These are phyloP conservation scores for Drosophila neutralis DNA, from an alignment of 2,888 invertebrate genomes.

Conservation along the genomic window DNA sequence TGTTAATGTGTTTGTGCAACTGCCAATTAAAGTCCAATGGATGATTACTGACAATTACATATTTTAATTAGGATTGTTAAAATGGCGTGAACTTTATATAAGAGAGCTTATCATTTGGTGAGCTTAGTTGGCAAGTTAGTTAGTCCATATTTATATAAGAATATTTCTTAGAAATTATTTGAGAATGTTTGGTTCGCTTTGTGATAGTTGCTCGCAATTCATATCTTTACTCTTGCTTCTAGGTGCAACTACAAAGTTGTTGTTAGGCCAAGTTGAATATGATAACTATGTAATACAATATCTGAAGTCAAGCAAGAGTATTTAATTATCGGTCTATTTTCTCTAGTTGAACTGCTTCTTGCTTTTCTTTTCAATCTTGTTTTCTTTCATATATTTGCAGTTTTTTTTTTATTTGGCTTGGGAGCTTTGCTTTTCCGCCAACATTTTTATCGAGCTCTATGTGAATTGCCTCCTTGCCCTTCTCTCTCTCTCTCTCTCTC, in stretches of 20 bases:
- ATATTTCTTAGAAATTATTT: background rate
- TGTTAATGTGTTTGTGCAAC: constrained; percentile 32
- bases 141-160: background rate
- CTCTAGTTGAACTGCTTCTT: background rate
- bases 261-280: background rate
- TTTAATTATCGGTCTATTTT: constrained; percentile 4
- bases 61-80: constrained; percentile 21
- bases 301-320: constrained; percentile 8
- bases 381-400: constrained; percentile 33
- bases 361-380: constrained; percentile 5
- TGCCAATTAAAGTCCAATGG: constrained; percentile 36
- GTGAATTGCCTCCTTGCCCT: constrained; percentile 35
- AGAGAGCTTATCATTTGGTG: background rate
- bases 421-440: constrained; percentile 49
- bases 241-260: background rate
- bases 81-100: too few relatives aligned
- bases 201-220: background rate
- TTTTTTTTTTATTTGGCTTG: constrained; percentile 25
- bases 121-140: background rate
- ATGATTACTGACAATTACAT: constrained; percentile 31
- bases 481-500: background rate
- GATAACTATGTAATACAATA: background rate
- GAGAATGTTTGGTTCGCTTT: background rate
- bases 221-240: background rate
- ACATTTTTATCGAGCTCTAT: constrained; percentile 68